Conservation (phyloP, 2,888 invertebrate species). For the Drosophila quinaria region DNA sequence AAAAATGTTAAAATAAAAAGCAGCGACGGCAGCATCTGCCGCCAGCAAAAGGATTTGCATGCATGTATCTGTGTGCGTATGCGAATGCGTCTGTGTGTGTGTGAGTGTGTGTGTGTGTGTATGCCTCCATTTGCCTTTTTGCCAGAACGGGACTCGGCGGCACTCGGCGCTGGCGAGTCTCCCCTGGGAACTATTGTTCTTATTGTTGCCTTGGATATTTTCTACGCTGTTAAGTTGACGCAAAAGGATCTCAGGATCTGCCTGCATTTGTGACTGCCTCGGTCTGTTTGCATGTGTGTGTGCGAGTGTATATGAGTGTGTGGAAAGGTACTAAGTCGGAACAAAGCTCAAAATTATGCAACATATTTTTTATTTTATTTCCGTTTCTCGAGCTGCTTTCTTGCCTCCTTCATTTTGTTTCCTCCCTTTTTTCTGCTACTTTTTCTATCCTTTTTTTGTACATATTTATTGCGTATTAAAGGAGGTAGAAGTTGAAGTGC, state of each 20-base stretch:
- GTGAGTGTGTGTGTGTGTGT: constrained; percentile 42
- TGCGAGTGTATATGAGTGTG: constrained; percentile 41
- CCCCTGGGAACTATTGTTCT: constrained; percentile 84
- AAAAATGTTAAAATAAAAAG: constrained; percentile 74
- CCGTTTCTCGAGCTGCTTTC: constrained; percentile 47
- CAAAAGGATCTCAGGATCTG: constrained; percentile 79
- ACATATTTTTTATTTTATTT: constrained; percentile 79
- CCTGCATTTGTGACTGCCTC: constrained; percentile 52
- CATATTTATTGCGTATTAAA: constrained; percentile 63
- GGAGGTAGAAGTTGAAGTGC: constrained; percentile 50
- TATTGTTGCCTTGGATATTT: constrained; percentile 81
- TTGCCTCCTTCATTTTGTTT: constrained; percentile 12
- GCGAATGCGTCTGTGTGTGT: constrained; percentile 37
- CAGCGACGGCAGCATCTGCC: constrained; percentile 62
- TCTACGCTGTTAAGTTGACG: constrained; percentile 81
- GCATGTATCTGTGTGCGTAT: constrained; percentile 50
- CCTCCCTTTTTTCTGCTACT: not conserved
- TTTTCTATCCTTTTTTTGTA: constrained; percentile 15
- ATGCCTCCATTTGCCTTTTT: constrained; percentile 73
- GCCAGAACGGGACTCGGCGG: constrained; percentile 51
- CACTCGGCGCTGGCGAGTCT: constrained; percentile 58
- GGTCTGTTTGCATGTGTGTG: constrained; percentile 15
- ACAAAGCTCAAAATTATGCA: constrained; percentile 83
- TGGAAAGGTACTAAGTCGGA: constrained; percentile 81
- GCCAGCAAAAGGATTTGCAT: constrained; percentile 80